Conservation (phyloP, 2,797 vertebrate species). For the Eidolon dupreanum region DNA sequence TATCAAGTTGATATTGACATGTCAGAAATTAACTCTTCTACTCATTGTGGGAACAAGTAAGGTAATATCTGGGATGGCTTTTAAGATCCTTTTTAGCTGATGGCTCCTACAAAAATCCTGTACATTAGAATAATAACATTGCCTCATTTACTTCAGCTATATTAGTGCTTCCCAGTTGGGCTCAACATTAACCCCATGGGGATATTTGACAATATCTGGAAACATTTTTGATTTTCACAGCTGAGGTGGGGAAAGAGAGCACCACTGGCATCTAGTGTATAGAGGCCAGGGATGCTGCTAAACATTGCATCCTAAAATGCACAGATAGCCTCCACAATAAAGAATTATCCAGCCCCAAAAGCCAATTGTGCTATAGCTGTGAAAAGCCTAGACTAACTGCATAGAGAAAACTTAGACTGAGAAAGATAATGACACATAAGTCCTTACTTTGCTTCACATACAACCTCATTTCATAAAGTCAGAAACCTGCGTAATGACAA, state of each 20-base stretch:
- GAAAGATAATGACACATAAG: neutral
- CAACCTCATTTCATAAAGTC: conserved; percentile 36
- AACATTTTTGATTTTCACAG: neutral
- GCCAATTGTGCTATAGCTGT: neutral
- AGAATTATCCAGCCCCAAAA: neutral
- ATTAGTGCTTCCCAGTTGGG: neutral
- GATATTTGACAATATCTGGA: neutral
- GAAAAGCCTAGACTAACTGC: neutral
- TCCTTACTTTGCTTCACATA: neutral
- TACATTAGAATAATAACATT: neutral
- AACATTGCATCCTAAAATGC: neutral
- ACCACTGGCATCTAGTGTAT: too few species aligned
- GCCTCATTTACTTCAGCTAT: neutral
- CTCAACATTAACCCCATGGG: neutral
- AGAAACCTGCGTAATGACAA: conserved; percentile 61
- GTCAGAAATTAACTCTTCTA: neutral
- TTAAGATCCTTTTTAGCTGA: neutral
- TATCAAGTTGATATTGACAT: neutral
- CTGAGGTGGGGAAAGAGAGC: neutral
- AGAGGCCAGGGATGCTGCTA: neutral
- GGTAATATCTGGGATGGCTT: neutral
- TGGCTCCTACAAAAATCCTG: neutral
- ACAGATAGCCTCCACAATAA: neutral
- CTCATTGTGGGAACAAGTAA: neutral
- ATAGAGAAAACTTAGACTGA: neutral